Evolutionary conservation across 2,797 vertebrate species (phyloP), one percentile per base, ranked within the genome.

Genomic region (Schizopygopsis malacanthus): DNA sequence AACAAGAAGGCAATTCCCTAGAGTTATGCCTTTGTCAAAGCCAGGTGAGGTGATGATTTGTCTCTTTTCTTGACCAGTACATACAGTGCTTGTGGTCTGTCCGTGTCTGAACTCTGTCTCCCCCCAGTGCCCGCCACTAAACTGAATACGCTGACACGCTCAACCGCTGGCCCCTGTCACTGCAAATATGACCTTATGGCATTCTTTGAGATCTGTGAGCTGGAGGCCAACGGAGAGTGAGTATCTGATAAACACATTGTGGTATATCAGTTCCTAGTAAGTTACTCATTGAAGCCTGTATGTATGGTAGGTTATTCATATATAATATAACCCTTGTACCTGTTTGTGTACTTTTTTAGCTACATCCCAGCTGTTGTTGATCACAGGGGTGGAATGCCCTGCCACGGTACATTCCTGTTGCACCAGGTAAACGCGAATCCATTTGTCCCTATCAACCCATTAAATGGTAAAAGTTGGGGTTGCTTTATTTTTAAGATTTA

Each of bases 141-240:
- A 93, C 96, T 99, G 90, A 99, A 95, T 94, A 97, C 97, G 0
- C 93, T 98, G 93, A 96, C 96, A 0, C 96, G 97, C 43, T 96
- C 97, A 87, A 96, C 96, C 0, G 95, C 97, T 0, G 98, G 98
- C 67, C 97, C 97, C 0, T 98, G 98, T 91, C 98, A 99, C 90
- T 97, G 97, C 96, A 99, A 99, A 89, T 99, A 99, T 0, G 98
- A 99, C 93, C 95, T 99, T 89, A 98, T 99, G 96, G 95, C 97
- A 45, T 99, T 98, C 95, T 99, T 99, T 56, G 98, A 99, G 95
- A 98, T 99, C 95, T 99, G 98, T 45, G 98, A 99, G 91, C 97
- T 99, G 92, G 98, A 99, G 88, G 97, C 98, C 85, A 99, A 98
- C 0, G 98, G 98, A 93, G 98, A 99, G 98, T 99, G 90, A 97